Evolutionary conservation across 2,797 vertebrate genomes (phyloP).

Genomic region (Paratrypauchen microcephalus): DNA sequence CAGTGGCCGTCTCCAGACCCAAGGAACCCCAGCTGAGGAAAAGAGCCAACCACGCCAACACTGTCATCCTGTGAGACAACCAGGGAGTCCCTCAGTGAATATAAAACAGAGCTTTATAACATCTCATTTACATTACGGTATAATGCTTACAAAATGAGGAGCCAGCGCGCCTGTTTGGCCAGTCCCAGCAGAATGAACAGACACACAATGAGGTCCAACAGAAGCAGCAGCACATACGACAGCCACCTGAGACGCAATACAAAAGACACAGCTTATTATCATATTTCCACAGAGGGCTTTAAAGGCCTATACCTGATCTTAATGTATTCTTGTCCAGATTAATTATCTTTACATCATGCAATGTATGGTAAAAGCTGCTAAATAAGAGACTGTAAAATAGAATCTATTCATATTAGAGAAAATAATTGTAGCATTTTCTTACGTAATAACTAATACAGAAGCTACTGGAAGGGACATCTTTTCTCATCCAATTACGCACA

Average conservation of each 20-base stretch:
- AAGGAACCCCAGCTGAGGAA: conserved; percentile 92
- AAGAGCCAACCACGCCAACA: conserved; percentile 87
- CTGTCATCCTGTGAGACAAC: conserved; percentile 81
- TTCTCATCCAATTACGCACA: no score
- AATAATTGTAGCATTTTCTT: no score
- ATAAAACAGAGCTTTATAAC: conserved; percentile 17
- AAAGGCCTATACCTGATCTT: no score
- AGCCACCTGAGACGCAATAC: conserved; percentile 80
- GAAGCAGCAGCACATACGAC: conserved; percentile 85
- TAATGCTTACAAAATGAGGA: conserved; percentile 86
- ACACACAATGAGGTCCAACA: conserved; percentile 87
- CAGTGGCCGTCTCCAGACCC: conserved; percentile 88
- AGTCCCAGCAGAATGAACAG: conserved; percentile 90
- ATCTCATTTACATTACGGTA: conserved; percentile 10
- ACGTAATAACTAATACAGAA: no score
- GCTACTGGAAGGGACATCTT: no score
- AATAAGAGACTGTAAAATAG: no score
- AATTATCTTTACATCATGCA: no score
- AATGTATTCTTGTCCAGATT: no score
- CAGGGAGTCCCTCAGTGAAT: conserved; percentile 45
- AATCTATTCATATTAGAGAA: no score
- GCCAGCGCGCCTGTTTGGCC: conserved; percentile 91
- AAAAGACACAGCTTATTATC: not conserved
- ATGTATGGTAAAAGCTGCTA: no score
- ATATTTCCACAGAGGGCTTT: no score